Conservation (phyloP, 2,113 vertebrate species). For the Oriolus oriolus region DNA sequence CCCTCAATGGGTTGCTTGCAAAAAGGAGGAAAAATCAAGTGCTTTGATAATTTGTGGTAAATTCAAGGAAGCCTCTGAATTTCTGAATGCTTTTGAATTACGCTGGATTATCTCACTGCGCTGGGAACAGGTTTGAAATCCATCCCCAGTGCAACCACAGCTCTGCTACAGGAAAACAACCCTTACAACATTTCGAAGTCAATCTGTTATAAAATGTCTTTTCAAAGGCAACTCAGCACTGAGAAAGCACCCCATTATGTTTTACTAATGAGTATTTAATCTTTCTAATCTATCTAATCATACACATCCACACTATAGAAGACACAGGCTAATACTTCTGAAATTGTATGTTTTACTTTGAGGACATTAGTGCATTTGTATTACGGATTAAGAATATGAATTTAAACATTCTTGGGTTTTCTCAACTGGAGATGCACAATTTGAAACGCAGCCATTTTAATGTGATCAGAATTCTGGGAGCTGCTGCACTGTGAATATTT, state of each 20-base stretch:
- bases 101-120: background rate
- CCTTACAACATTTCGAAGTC: background rate
- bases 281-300: constrained; percentile 65
- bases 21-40: background rate
- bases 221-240: background rate
- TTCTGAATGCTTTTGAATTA: background rate
- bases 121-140: background rate
- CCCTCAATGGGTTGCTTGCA: background rate
- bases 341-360: constrained; percentile 65
- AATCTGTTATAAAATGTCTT: background rate
- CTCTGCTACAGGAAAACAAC: constrained; percentile 9
- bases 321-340: constrained; percentile 40
- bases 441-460: constrained; percentile 55
- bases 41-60: constrained; percentile 5
- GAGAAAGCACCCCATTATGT: constrained; percentile 47
- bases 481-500: constrained; percentile 10
- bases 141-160: background rate
- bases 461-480: constrained; percentile 41
- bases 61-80: background rate
- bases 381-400: constrained; percentile 62
- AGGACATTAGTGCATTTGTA: constrained; percentile 63
- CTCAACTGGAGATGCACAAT: constrained; percentile 18
- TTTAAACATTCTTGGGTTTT: constrained; percentile 60
- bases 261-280: constrained; percentile 62
- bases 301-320: constrained; percentile 28